Percentiles rank a stretch among this genome's conserved stretches.
Conservation (phyloP, 2,888 invertebrate species). For the Aspidiotus rigidus region DNA sequence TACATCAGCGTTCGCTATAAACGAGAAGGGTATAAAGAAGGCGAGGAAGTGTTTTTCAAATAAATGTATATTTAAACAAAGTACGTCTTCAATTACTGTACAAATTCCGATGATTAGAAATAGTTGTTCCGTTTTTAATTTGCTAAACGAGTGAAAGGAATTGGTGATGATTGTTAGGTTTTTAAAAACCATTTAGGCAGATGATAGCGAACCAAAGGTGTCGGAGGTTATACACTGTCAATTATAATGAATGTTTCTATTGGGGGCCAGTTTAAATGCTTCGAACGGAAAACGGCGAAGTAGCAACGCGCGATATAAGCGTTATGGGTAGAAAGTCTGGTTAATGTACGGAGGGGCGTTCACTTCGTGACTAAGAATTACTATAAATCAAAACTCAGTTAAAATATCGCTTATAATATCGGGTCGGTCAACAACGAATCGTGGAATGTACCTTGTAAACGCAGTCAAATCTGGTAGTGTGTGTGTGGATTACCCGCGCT, state of each 20-base stretch:
- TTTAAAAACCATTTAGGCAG: constrained; percentile 24
- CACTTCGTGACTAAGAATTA: constrained; percentile 31
- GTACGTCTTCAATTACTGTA: constrained; percentile 20
- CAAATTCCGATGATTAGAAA: constrained; percentile 26
- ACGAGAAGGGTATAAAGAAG: too few species aligned
- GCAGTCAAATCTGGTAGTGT: constrained; percentile 23
- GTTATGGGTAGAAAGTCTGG: constrained; percentile 30
- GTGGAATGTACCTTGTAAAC: constrained; percentile 14
- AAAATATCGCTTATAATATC: constrained; percentile 26
- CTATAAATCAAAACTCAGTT: constrained; percentile 33
- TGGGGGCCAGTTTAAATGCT: constrained; percentile 30
- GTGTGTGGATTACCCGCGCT: not conserved
- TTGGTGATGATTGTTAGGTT: constrained; percentile 12
- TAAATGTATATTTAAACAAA: not conserved
- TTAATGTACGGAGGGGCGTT: constrained; percentile 31
- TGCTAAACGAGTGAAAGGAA: constrained; percentile 14
- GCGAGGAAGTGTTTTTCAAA: not conserved
- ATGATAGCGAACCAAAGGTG: constrained; percentile 29
- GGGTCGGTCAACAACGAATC: constrained; percentile 5
- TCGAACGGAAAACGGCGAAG: constrained; percentile 6
- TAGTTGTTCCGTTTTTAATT: not conserved
- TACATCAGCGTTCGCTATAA: too few species aligned
- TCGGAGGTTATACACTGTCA: constrained; percentile 30
- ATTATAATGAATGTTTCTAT: constrained; percentile 30
- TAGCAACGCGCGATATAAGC: constrained; percentile 14